Percentiles rank a stretch among this genome's conserved stretches.
These are phyloP conservation scores for Aphrocallistes beatrix DNA, from an alignment of 37 sponge, comb jelly and placozoan species.

Conservation along the genomic window DNA sequence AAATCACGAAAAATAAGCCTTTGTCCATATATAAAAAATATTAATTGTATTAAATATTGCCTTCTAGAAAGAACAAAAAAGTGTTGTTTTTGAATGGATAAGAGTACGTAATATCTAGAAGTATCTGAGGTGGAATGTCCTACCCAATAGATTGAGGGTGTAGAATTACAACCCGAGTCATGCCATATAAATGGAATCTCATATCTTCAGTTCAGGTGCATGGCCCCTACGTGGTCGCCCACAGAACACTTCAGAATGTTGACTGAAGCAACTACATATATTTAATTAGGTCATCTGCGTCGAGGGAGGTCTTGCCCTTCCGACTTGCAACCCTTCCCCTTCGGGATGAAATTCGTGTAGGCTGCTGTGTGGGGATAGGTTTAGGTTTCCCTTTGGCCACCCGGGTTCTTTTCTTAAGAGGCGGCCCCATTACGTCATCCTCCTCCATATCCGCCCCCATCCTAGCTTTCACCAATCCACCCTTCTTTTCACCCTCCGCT, in stretches of 20 bases:
- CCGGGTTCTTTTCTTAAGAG: not conserved
- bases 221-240: not conserved
- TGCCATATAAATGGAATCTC: not conserved
- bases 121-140: not conserved
- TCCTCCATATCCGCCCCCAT: not conserved
- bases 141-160: slow-evolving; percentile 7
- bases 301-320: not conserved
- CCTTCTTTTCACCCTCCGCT: not conserved
- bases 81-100: too few species aligned
- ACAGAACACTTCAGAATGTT: not conserved
- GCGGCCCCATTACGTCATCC: not conserved
- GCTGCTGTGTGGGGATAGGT: not conserved
- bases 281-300: not conserved
- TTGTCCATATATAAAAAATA: too few species aligned
- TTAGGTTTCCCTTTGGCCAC: not conserved
- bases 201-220: slow-evolving; percentile 20
- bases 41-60: too few species aligned
- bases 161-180: not conserved
- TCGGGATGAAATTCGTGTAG: not conserved
- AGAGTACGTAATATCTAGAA: too few species aligned
- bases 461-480: not conserved
- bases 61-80: too few species aligned
- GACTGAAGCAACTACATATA: slow-evolving; percentile 6
- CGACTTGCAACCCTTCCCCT: not conserved
- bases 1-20: too few species aligned